Conservation (phyloP, 2,888 invertebrate species). For the Oscheius sp. region DNA sequence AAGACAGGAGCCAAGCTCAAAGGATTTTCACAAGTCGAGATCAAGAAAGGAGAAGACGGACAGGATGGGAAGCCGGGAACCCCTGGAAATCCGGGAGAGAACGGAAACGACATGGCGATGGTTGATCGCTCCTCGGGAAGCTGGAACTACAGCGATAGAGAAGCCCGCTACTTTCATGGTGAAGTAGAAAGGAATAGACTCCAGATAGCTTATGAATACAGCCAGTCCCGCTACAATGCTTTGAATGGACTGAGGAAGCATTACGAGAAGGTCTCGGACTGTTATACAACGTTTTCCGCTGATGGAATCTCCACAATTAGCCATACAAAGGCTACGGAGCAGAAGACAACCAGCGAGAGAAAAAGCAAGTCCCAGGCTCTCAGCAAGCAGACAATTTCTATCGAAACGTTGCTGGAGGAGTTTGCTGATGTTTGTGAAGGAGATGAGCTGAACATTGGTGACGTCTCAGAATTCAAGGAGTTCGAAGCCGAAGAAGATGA, state of each 20-base stretch:
- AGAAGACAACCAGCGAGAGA: constrained; percentile 14
- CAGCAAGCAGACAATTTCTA: constrained; percentile 30
- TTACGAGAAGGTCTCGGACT: background rate
- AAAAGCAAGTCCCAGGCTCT: constrained; percentile 14
- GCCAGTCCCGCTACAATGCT: background rate
- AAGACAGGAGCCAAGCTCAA: background rate
- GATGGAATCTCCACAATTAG: background rate
- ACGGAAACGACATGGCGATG: constrained; percentile 35
- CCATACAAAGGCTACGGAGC: constrained; percentile 8
- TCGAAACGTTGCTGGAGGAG: constrained; percentile 18
- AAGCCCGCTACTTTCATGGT: background rate
- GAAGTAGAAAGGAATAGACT: background rate
- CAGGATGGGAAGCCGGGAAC: constrained; percentile 12
- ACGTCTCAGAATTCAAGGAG: background rate
- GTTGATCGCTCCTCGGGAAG: constrained; percentile 30
- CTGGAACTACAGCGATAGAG: background rate
- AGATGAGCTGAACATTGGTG: constrained; percentile 14
- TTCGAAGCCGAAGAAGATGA: constrained; percentile 22
- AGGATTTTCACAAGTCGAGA: background rate
- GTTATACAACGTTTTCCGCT: background rate
- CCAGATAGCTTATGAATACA: constrained; percentile 10
- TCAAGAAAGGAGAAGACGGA: constrained; percentile 18
- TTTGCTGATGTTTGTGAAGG: constrained; percentile 18
- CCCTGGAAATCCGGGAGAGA: constrained; percentile 22
- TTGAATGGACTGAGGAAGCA: constrained; percentile 14